Base-by-base conservation (phyloP, 2,797 vertebrate genomes). In the Aselliscus stoliczkanus region DNA sequence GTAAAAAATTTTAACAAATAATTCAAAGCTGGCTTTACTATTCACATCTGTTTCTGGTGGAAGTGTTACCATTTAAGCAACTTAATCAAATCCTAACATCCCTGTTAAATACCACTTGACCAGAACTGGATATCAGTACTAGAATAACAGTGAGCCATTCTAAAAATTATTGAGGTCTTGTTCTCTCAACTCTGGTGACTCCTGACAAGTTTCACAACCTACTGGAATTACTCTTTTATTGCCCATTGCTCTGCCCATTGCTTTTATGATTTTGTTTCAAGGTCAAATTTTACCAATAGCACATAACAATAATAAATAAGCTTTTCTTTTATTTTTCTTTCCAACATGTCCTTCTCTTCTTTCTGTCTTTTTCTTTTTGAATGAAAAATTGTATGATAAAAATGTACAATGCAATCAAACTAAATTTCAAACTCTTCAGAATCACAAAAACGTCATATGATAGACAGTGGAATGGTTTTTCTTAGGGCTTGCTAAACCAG, bases 371-470 rank as follows among this genome's bases (percentile, higher is more conserved):
- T 39, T 50, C 17, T 92, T 79, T 93, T 29, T 52, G 44, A 77
- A 79, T 58, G n/a, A 54, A 77, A 81, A 69, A 42, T 14, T 67
- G 3, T 52, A 5, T 80, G 72, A 29, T 56, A 73, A 75, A 42
- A 5, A 56, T 62, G 0, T 58, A 7, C 14, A 73, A 10, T 37
- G 2, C 8, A 76, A 75, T 81, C 70, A 92, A 97, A 96, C 15
- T 44, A 84, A 94, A 84, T 93, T 97, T 85, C 64, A 96, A 94
- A 72, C 27, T 92, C 73, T 84, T 65, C 4, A 94, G 62, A 95
- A 95, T 37, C 62, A 97, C 37, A 97, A 84, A 97, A 88, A 52
- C 79, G 60, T 77, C 89, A 96, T 96, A 90, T 91, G 13, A 72
- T 25, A 94, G 27, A 58, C 37, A 93, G 7, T 54, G 92, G 84